phyloP scores from a whole-genome alignment of 1,140 invertebrate species.

The Formica selysi region DNA sequence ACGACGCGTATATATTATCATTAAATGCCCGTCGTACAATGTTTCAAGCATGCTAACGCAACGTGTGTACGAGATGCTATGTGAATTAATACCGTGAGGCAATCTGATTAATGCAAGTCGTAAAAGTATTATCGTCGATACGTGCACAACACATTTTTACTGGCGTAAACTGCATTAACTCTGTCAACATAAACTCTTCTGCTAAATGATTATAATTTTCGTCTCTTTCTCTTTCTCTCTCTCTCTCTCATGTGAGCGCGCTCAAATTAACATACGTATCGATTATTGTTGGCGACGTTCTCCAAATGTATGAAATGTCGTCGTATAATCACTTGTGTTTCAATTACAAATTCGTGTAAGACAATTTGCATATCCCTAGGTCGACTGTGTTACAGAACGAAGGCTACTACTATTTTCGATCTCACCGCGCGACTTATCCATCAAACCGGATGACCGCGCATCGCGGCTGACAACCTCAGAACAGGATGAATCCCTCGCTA shows the following conservation, averaged over 20 bases:
- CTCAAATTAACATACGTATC: constrained; percentile 38
- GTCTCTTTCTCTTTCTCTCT: not conserved
- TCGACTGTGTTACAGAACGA: not conserved
- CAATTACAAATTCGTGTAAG: constrained; percentile 38
- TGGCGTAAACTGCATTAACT: constrained; percentile 44
- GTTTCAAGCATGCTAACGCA: constrained; percentile 49
- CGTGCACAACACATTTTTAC: constrained; percentile 7
- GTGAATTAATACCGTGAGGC: constrained; percentile 29
- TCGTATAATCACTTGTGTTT: not conserved
- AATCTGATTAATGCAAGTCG: constrained; percentile 51
- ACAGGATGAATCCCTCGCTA: constrained; percentile 24
- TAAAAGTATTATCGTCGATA: constrained; percentile 49
- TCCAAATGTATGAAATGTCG: not conserved
- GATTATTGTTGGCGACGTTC: constrained; percentile 11
- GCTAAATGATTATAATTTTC: constrained; percentile 30
- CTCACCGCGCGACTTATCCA: constrained; percentile 4
- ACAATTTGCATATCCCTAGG: constrained; percentile 35
- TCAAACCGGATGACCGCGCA: constrained; percentile 31
- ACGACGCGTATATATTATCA: constrained; percentile 45
- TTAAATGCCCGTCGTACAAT: constrained; percentile 36
- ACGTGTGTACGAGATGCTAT: constrained; percentile 8
- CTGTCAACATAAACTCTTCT: not conserved
- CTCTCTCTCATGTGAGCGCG: too few relatives aligned
- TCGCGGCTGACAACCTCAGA: constrained; percentile 15
- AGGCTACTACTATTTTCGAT: constrained; percentile 4